Conservation (phyloP, 2,113 vertebrate genomes). For the Anarhynchus alexandrinus region DNA sequence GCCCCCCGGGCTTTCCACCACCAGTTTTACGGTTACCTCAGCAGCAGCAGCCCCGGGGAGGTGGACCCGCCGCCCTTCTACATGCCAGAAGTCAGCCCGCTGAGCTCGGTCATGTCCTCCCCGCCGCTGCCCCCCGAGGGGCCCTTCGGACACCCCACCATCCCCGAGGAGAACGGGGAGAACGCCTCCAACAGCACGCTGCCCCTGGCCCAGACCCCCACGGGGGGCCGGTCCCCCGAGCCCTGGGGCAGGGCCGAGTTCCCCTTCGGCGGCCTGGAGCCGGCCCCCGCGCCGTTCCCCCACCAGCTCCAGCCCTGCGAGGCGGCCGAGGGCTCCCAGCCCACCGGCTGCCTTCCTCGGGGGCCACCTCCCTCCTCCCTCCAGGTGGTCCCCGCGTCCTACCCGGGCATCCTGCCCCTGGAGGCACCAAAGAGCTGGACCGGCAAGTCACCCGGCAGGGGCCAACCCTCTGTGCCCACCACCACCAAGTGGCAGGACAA, state of each 20-base stretch:
- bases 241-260: slow-evolving; percentile 92
- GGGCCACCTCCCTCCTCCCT: slow-evolving; percentile 85
- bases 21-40: slow-evolving; percentile 95
- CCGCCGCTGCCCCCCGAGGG: slow-evolving; percentile 87
- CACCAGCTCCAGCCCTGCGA: slow-evolving; percentile 86
- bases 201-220: slow-evolving; percentile 92
- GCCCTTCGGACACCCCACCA: slow-evolving; percentile 91
- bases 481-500: slow-evolving; percentile 89
- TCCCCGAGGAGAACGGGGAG: slow-evolving; percentile 93
- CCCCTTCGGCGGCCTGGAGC: slow-evolving; percentile 89
- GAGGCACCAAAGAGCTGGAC: slow-evolving; percentile 91
- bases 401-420: slow-evolving; percentile 92
- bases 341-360: slow-evolving; percentile 76
- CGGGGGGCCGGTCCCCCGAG: slow-evolving; percentile 90
- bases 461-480: slow-evolving; percentile 73
- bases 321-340: slow-evolving; percentile 81
- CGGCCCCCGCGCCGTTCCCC: slow-evolving; percentile 88
- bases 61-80: slow-evolving; percentile 96
- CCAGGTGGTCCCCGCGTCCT: slow-evolving; percentile 88
- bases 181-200: slow-evolving; percentile 92
- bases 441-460: slow-evolving; percentile 87
- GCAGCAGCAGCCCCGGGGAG: slow-evolving; percentile 88
- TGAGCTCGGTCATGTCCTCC: slow-evolving; percentile 95
- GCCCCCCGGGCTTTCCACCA: slow-evolving; percentile 92
- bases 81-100: slow-evolving; percentile 96